A percentile compares a stretch with the other conserved stretches of the same genome.
Conservation (phyloP, 2,113 vertebrate species). For the Chinchilla lanigera region DNA sequence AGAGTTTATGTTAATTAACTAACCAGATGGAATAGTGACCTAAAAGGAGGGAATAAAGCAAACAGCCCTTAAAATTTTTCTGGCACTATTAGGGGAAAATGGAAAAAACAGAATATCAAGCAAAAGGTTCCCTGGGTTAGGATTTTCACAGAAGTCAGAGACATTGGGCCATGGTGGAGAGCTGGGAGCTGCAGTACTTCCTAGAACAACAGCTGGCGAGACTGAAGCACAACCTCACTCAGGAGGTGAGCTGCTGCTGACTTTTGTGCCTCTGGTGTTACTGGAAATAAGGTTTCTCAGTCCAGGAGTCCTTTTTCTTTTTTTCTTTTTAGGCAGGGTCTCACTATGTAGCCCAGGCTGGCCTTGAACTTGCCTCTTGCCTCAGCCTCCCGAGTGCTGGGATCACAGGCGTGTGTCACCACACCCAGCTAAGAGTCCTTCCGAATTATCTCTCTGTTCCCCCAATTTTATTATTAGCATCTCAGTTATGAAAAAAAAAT, state of each 20-base stretch:
- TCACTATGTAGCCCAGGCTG: not conserved
- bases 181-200: not conserved
- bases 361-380: not conserved
- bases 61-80: slow-evolving; percentile 41
- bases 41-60: slow-evolving; percentile 35
- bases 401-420: not conserved
- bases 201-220: not conserved
- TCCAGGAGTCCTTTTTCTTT: not conserved
- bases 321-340: not conserved
- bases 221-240: not conserved
- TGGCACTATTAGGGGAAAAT: not conserved
- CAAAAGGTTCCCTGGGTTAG: not conserved
- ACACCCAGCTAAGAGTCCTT: not conserved
- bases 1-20: slow-evolving; percentile 45
- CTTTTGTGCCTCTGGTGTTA: not conserved
- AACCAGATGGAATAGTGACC: not conserved
- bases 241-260: not conserved
- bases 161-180: not conserved
- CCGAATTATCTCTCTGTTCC: not conserved
- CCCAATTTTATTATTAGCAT: slow-evolving; percentile 21
- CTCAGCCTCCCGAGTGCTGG: not conserved
- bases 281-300: not conserved
- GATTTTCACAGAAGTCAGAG: not conserved
- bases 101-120: not conserved
- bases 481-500: not conserved